Conservation (phyloP, 64 coral and sea anemone species). For the Pachyseris speciosa region DNA sequence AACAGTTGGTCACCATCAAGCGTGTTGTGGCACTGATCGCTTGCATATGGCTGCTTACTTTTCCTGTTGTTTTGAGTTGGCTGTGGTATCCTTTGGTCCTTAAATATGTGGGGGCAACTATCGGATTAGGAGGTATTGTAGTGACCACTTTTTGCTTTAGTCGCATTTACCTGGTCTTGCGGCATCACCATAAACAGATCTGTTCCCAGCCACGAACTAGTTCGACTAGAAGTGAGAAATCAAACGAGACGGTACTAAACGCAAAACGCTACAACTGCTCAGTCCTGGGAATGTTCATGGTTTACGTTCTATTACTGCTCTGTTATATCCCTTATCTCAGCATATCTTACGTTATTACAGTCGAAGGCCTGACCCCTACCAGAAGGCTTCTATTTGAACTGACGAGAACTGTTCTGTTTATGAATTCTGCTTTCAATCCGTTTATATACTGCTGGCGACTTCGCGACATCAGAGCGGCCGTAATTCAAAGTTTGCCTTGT, state of each 20-base stretch:
- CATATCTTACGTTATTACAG: background rate
- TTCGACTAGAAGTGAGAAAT: background rate
- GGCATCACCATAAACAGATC: slow-evolving; percentile 1
- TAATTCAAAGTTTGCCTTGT: too few species aligned
- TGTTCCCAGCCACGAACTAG: background rate
- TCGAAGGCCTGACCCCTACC: background rate
- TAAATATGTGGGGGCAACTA: too few species aligned
- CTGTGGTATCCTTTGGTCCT: slow-evolving; percentile 23
- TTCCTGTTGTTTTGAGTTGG: background rate
- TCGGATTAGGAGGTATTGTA: background rate
- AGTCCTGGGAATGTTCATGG: slow-evolving; percentile 4
- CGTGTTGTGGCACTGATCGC: background rate
- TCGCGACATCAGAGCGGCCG: too few species aligned
- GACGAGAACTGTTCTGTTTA: too few species aligned
- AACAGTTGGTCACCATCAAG: background rate
- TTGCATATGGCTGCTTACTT: slow-evolving; percentile 4
- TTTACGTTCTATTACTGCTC: background rate
- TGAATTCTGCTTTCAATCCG: too few species aligned
- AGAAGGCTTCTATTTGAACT: slow-evolving; percentile 11
- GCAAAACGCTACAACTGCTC: background rate
- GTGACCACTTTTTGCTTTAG: background rate
- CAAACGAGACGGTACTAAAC: background rate
- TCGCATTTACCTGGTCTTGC: slow-evolving; percentile 5
- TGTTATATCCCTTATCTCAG: background rate
- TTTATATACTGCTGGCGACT: too few species aligned